A percentile compares a stretch with the other conserved stretches of the same genome.
Evolutionary conservation across 2,797 vertebrate species (phyloP).

Genomic region (Merluccius polli): DNA sequence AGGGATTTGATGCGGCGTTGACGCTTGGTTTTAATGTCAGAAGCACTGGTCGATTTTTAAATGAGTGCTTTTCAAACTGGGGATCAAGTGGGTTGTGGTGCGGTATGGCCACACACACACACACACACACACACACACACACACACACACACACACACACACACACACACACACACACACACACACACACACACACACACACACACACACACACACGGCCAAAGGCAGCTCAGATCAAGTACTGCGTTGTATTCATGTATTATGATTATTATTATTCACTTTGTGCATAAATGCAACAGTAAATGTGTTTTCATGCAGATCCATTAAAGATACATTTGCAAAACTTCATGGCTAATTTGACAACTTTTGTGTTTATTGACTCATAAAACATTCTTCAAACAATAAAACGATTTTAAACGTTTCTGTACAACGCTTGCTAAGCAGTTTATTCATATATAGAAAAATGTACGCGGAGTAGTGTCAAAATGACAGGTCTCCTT

Average conservation of each 20-base stretch:
- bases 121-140: too few relatives aligned
- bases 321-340: not conserved
- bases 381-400: conserved; percentile 90
- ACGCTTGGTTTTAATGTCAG: not conserved
- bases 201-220: too few relatives aligned
- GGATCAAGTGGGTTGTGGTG: too few relatives aligned
- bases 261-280: not conserved
- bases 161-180: too few relatives aligned
- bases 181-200: too few relatives aligned
- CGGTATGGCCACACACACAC: too few relatives aligned
- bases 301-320: not conserved
- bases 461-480: conserved; percentile 98
- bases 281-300: not conserved
- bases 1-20: not conserved
- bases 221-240: too few relatives aligned
- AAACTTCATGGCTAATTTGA: conserved; percentile 54
- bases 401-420: conserved; percentile 99
- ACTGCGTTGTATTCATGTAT: not conserved
- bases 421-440: conserved; percentile 99
- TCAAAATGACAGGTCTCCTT: conserved; percentile 99
- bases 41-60: not conserved
- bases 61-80: not conserved
- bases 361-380: conserved; percentile 78
- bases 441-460: conserved; percentile 99
- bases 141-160: too few relatives aligned